Conservation (phyloP, 2,113 vertebrate genomes). For the Corythoichthys intestinalis region DNA sequence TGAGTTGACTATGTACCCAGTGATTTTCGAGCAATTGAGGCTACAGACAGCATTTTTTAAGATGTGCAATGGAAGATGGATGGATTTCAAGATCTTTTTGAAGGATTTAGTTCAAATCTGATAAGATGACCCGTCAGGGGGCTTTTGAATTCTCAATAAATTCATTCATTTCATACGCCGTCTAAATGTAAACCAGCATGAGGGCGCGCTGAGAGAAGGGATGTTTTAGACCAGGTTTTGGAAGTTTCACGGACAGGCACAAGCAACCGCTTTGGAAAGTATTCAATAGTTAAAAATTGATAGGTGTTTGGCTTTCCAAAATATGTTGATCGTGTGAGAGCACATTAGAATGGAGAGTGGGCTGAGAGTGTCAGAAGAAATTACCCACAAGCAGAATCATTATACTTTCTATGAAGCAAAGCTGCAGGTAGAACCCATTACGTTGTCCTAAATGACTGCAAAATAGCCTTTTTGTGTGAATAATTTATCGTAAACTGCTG, state of each 20-base stretch:
- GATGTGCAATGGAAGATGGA: not conserved
- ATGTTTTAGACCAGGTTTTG: no score
- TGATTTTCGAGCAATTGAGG: not conserved
- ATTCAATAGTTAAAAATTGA: not conserved
- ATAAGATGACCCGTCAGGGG: not conserved
- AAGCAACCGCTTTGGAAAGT: not conserved
- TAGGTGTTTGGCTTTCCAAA: not conserved
- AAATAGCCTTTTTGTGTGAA: conserved; percentile 21
- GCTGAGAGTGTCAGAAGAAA: conserved; percentile 19
- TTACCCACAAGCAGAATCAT: conserved; percentile 2
- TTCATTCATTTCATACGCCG: no score
- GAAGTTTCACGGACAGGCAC: no score
- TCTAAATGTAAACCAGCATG: no score
- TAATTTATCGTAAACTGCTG: conserved; percentile 22
- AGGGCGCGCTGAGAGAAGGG: no score
- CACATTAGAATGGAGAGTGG: not conserved
- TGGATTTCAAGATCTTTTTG: not conserved
- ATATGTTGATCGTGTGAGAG: conserved; percentile 5
- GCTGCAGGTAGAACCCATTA: conserved; percentile 1
- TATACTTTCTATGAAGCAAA: not conserved
- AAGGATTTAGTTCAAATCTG: not conserved
- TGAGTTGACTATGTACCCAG: not conserved
- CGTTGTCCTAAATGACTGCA: not conserved
- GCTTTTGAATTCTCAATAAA: not conserved
- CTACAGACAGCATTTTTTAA: not conserved